Evolutionary conservation across 1,140 invertebrate genomes (phyloP), one percentile per base, ranked within the genome.

Genomic region (Fragariocoptes setiger): DNA sequence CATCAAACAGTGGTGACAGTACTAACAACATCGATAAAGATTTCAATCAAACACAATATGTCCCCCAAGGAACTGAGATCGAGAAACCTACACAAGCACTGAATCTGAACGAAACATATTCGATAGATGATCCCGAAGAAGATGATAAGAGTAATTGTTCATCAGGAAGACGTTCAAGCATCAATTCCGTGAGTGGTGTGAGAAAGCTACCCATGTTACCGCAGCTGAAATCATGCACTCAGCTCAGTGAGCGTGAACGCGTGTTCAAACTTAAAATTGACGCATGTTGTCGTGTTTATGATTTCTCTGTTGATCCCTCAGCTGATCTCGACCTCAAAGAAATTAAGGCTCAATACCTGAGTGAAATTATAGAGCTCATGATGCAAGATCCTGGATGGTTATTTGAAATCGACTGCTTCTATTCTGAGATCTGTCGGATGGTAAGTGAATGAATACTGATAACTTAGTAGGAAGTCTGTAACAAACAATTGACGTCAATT

Each of bases 321-420:
- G 85, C 78, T 50, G 86, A 97, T 63, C 65, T 99, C 48, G 95
- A 95, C 70, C 92, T 80, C 73, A 97, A 97, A 64, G 90, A 99
- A 62, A 79, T 97, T 45, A 99, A 99, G 60, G 64, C 88, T 40
- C 72, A 74, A 37, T 80, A 86, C 5, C 66, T 99, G n/a, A 73
- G 83, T 54, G 90, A 97, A 63, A 83, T 97, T 74, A 82, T 95
- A 43, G 88, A 97, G 51, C 92, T 79, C 62, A 80, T 88, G 53
- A 51, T 42, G 25, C 76, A 76, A 43, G 79, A 86, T 57, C 69
- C 74, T 52, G 75, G 74, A 42, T 76, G 88, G 49, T 72, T 97
- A 51, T 8, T 31, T 8, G 8, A 8, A 31, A 86, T 85, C 35
- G 86, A 94, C 55, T 64, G 73, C 39, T 76, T 95, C 19, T 52